phyloP scores from a whole-genome alignment of 37 sponge, comb jelly and placozoan species.

The Ephydatia muelleri region DNA sequence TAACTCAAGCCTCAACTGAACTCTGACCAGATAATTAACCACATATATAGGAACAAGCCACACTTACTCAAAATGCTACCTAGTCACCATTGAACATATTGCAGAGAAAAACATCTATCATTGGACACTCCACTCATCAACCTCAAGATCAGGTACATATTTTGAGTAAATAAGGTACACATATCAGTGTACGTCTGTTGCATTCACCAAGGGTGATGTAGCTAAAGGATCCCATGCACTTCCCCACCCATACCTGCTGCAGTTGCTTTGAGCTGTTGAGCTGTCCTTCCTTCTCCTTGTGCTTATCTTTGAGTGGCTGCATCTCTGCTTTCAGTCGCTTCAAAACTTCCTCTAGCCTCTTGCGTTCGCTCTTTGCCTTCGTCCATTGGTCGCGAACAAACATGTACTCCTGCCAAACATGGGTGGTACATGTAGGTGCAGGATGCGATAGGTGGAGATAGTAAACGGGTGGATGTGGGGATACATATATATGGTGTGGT shows the following conservation, averaged over 20 bases:
- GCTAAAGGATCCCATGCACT: too few species aligned
- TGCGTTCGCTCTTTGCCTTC: slow-evolving; percentile 46
- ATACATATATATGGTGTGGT: not conserved
- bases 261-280: slow-evolving; percentile 6
- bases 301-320: slow-evolving; percentile 40
- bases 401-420: slow-evolving; percentile 68
- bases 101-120: too few species aligned
- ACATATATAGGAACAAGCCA: too few species aligned
- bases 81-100: too few species aligned
- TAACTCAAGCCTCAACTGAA: too few species aligned
- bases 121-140: not conserved
- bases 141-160: too few species aligned
- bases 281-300: slow-evolving; percentile 33
- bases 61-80: too few species aligned
- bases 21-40: too few species aligned
- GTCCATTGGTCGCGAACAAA: slow-evolving; percentile 45
- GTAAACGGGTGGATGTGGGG: not conserved
- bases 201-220: too few species aligned
- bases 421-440: not conserved
- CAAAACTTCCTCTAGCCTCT: slow-evolving; percentile 39
- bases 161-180: too few species aligned
- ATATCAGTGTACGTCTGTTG: too few species aligned
- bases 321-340: slow-evolving; percentile 29
- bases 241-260: not conserved
- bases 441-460: not conserved